Conservation (phyloP, 2,888 invertebrate genomes). For the Lepidochrysops patricia region DNA sequence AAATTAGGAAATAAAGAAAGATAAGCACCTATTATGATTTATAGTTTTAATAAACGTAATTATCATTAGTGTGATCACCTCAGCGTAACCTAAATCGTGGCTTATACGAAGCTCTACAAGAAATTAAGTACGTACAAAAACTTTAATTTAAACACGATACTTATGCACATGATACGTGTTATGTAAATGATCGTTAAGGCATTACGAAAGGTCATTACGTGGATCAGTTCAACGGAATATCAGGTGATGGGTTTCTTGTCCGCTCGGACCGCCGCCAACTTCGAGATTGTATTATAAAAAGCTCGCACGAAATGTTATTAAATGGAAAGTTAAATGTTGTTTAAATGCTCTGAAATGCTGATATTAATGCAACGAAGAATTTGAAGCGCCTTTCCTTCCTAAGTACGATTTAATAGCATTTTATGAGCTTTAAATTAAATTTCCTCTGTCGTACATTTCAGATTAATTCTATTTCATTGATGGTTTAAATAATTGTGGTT, state of each 20-base stretch:
- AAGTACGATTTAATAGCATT: too few species aligned
- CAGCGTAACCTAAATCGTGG: too few species aligned
- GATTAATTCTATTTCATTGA: too few species aligned
- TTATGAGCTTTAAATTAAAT: too few species aligned
- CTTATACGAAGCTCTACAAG: neutral
- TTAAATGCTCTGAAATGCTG: constrained; percentile 9
- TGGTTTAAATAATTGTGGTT: too few species aligned
- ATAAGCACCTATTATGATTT: too few species aligned
- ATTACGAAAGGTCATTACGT: constrained; percentile 11
- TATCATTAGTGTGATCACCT: too few species aligned
- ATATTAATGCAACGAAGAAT: constrained; percentile 12
- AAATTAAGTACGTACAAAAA: neutral
- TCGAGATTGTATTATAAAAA: constrained; percentile 11
- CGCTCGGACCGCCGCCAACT: neutral
- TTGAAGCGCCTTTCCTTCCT: neutral
- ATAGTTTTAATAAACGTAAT: too few species aligned
- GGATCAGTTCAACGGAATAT: constrained; percentile 8
- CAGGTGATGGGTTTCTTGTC: constrained; percentile 1
- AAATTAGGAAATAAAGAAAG: too few species aligned
- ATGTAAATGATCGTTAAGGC: constrained; percentile 9
- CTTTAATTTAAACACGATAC: neutral
- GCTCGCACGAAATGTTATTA: constrained; percentile 6
- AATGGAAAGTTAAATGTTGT: constrained; percentile 8
- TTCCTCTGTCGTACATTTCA: too few species aligned
- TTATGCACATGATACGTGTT: neutral